Conservation (phyloP, 1,140 invertebrate species). For the Zophobas atratus region DNA sequence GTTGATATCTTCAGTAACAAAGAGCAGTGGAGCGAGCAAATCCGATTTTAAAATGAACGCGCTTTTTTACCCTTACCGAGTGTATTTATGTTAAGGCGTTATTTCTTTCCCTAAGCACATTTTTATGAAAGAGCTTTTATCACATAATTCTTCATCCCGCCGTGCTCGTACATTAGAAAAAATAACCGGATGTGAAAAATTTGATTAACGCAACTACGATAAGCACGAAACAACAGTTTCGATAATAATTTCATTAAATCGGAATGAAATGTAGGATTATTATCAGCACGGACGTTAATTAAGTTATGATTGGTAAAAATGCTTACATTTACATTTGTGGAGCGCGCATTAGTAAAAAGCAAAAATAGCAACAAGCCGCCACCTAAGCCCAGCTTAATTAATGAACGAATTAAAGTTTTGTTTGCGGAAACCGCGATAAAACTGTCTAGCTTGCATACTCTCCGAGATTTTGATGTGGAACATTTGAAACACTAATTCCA, state of each 20-base stretch:
- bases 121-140: slow-evolving; percentile 34
- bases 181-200: not conserved
- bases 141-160: slow-evolving; percentile 28
- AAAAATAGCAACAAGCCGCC: slow-evolving; percentile 4
- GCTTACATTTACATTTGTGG: not conserved
- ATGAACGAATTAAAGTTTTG: slow-evolving; percentile 12
- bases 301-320: slow-evolving; percentile 3
- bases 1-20: slow-evolving; percentile 27
- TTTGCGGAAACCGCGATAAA: not conserved
- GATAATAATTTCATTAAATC: too few species aligned
- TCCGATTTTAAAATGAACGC: slow-evolving; percentile 37
- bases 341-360: too few species aligned
- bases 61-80: slow-evolving; percentile 23
- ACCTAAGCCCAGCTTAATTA: slow-evolving; percentile 6
- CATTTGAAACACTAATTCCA: slow-evolving; percentile 34
- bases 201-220: too few species aligned
- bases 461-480: slow-evolving; percentile 6
- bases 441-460: slow-evolving; percentile 22
- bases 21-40: slow-evolving; percentile 30
- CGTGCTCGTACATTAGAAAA: slow-evolving; percentile 2
- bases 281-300: not conserved
- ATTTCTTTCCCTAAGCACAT: slow-evolving; percentile 15
- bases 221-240: too few species aligned
- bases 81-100: slow-evolving; percentile 36
- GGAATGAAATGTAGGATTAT: too few species aligned